Percentiles rank a stretch among this genome's conserved stretches.
Evolutionary conservation across 2,797 vertebrate species (phyloP).

Genomic region (Urocyon cinereoargenteus): DNA sequence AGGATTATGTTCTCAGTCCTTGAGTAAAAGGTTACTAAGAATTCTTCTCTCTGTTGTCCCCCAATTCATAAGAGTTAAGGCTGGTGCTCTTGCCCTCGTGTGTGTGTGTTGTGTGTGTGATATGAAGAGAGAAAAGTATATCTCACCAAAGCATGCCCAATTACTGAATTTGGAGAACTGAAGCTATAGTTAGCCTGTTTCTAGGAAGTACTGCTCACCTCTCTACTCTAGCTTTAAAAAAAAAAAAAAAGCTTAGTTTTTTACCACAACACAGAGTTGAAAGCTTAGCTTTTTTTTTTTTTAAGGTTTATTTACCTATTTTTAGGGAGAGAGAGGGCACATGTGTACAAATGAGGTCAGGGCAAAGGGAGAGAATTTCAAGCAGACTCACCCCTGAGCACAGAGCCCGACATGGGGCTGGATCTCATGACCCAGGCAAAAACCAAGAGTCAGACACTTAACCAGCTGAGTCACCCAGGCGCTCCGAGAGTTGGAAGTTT

Average conservation of each 20-base stretch:
- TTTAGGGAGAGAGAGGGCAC: background rate
- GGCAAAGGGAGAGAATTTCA: background rate
- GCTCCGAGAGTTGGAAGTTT: background rate
- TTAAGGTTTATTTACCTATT: no score
- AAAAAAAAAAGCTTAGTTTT: background rate
- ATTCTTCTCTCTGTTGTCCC: background rate
- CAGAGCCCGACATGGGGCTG: background rate
- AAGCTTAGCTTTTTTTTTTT: background rate
- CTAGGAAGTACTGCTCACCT: background rate
- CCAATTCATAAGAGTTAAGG: background rate
- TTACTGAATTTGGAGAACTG: background rate
- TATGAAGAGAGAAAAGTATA: background rate
- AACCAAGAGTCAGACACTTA: background rate
- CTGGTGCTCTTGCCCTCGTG: background rate
- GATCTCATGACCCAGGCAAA: background rate
- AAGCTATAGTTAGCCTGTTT: background rate
- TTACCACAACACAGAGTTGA: background rate
- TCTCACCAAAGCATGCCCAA: constrained; percentile 14
- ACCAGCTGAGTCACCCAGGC: background rate
- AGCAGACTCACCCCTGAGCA: background rate
- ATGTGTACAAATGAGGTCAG: background rate
- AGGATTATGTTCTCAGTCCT: constrained; percentile 65
- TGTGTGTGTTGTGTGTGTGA: background rate
- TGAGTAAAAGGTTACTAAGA: background rate
- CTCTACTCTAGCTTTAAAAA: background rate